A percentile compares a stretch with the other conserved stretches of the same genome.
These are phyloP conservation scores for Saturnia japonica DNA, from an alignment of 2,888 invertebrate genomes.

Conservation along the genomic window DNA sequence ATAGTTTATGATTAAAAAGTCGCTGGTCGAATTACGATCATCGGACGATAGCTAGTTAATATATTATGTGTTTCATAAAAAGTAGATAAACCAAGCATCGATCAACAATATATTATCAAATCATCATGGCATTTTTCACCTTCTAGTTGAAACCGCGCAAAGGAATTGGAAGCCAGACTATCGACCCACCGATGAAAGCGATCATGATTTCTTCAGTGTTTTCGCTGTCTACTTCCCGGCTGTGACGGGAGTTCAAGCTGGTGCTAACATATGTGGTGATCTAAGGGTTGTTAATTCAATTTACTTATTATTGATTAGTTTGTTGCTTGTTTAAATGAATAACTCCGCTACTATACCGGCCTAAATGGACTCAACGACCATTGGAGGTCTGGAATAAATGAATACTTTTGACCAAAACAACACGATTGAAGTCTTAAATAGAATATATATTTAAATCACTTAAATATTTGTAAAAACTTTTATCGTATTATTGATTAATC, in stretches of 20 bases:
- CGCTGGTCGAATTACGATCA: too few species aligned
- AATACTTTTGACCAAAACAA: too few species aligned
- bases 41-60: too few species aligned
- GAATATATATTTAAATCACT: too few species aligned
- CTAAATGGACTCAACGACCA: too few species aligned
- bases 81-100: background rate
- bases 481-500: too few species aligned
- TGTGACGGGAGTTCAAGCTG: slow-evolving; percentile 96
- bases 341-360: too few species aligned
- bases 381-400: too few species aligned
- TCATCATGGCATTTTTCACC: background rate
- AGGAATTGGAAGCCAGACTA: slow-evolving; percentile 85
- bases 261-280: slow-evolving; percentile 97
- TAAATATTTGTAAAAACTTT: too few species aligned
- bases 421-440: too few species aligned
- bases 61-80: background rate
- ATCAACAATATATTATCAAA: background rate
- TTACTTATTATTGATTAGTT: background rate
- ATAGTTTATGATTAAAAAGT: too few species aligned
- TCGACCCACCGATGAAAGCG: slow-evolving; percentile 82
- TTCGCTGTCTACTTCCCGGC: slow-evolving; percentile 98
- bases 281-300: slow-evolving; percentile 81
- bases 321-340: background rate
- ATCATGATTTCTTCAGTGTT: slow-evolving; percentile 92
- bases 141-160: slow-evolving; percentile 82